These are phyloP conservation scores for Chrysomallon squamiferum DNA, from an alignment of 1,140 invertebrate genomes.

Conservation along the genomic window DNA sequence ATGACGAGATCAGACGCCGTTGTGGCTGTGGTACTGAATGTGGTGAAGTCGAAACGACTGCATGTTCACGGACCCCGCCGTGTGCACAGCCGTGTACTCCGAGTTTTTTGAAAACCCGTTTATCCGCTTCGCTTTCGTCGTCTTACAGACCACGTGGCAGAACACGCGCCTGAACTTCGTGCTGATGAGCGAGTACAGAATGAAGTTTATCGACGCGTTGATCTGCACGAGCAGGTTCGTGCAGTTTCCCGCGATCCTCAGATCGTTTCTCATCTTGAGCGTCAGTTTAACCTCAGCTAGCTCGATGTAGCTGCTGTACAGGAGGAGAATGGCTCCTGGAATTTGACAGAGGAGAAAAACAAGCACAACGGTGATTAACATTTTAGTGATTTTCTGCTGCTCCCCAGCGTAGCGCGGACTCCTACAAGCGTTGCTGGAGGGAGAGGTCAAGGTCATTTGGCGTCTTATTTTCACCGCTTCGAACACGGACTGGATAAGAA, in stretches of 20 bases:
- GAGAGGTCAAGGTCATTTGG: not conserved
- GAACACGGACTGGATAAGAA: conserved; percentile 72
- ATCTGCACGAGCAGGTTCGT: conserved; percentile 75
- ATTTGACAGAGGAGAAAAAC: conserved; percentile 78
- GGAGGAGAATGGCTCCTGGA: conserved; percentile 68
- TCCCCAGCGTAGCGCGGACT: not conserved
- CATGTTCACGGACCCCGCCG: not conserved
- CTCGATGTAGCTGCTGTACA: conserved; percentile 37
- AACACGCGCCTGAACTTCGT: conserved; percentile 79
- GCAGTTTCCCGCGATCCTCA: conserved; percentile 71
- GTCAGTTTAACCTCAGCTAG: conserved; percentile 15
- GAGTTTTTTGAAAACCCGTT: not conserved
- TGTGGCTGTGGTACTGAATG: too few relatives aligned
- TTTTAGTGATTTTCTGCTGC: conserved; percentile 71
- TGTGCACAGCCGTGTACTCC: not conserved
- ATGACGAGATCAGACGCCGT: too few relatives aligned
- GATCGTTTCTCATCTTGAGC: conserved; percentile 38
- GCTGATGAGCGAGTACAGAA: conserved; percentile 78
- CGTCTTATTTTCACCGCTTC: conserved; percentile 50
- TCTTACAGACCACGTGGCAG: conserved; percentile 68
- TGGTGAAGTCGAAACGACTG: too few relatives aligned
- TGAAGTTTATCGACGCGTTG: conserved; percentile 77
- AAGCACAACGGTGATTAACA: conserved; percentile 77
- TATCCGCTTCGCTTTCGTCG: not conserved
- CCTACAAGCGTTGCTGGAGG: not conserved